A percentile compares a stretch with the other conserved stretches of the same genome.
Conservation (phyloP, 2,113 vertebrate species). For the Kryptolebias marmoratus region DNA sequence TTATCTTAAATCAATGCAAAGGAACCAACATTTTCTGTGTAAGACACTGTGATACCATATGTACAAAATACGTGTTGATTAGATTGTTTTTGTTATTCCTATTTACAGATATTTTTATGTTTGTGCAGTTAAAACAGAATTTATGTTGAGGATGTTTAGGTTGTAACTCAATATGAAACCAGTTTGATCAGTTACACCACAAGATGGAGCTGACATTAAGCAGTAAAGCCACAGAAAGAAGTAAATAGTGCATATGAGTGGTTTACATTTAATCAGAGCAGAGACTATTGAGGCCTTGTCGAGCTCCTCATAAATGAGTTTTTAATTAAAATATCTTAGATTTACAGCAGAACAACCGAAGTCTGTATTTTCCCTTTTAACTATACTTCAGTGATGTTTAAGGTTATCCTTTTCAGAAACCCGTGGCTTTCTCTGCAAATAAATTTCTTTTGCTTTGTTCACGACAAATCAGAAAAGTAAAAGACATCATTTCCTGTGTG, state of each 20-base stretch:
- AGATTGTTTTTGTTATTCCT: neutral
- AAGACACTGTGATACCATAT: neutral
- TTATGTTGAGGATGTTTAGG: neutral
- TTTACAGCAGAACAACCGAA: neutral
- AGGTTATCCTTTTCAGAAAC: neutral
- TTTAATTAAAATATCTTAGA: neutral
- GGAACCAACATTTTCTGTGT: neutral
- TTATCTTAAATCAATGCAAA: neutral
- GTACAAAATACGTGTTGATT: neutral
- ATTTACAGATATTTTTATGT: too few species aligned
- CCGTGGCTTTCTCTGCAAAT: neutral
- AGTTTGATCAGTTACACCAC: constrained; percentile 39
- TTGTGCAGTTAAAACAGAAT: too few species aligned
- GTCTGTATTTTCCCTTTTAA: neutral
- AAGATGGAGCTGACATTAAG: constrained; percentile 67
- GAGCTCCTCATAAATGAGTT: neutral
- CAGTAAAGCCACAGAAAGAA: constrained; percentile 7
- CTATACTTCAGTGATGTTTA: neutral
- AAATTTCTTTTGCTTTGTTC: constrained; percentile 12
- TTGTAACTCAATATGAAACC: neutral
- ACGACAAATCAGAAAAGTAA: constrained; percentile 17
- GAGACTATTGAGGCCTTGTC: constrained; percentile 26
- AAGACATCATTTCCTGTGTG: constrained; percentile 27
- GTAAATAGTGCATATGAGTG: neutral
- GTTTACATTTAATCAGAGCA: constrained; percentile 14